These are phyloP conservation scores for Ecdyonurus torrentis DNA, from an alignment of 2,888 invertebrate genomes.

Conservation along the genomic window DNA sequence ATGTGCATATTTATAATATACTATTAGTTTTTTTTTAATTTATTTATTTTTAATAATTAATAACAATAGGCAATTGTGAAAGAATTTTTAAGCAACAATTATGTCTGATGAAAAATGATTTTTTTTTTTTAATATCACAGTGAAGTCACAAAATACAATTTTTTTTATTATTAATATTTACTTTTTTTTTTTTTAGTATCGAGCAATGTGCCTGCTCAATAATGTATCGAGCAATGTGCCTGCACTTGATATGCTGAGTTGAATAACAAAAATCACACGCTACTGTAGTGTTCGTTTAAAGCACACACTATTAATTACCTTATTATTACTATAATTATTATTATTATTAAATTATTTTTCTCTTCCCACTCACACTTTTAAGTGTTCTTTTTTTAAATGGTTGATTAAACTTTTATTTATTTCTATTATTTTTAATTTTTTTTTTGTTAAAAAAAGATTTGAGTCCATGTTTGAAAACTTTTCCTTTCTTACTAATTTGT, in stretches of 20 bases:
- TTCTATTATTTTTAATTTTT: neutral
- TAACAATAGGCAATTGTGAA: neutral
- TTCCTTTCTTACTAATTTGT: neutral
- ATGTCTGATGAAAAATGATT: neutral
- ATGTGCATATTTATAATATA: slow-evolving; percentile 4
- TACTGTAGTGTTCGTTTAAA: neutral
- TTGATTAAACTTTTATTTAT: neutral
- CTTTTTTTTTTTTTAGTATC: neutral
- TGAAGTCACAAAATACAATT: neutral
- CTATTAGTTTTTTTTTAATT: neutral
- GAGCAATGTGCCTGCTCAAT: neutral
- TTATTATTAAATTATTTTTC: too few relatives aligned
- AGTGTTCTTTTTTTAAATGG: neutral
- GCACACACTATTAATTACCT: neutral
- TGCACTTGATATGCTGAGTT: neutral
- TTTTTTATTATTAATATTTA: too few relatives aligned
- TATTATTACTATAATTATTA: too few relatives aligned
- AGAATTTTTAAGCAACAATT: neutral
- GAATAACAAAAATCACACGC: neutral
- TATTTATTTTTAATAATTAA: neutral
- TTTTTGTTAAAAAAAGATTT: too few relatives aligned
- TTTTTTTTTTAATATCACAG: neutral
- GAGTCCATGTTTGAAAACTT: neutral
- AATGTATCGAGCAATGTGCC: neutral
- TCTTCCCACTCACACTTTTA: neutral